Conservation (phyloP, 2,888 invertebrate species). For the Eupsilia transversa region DNA sequence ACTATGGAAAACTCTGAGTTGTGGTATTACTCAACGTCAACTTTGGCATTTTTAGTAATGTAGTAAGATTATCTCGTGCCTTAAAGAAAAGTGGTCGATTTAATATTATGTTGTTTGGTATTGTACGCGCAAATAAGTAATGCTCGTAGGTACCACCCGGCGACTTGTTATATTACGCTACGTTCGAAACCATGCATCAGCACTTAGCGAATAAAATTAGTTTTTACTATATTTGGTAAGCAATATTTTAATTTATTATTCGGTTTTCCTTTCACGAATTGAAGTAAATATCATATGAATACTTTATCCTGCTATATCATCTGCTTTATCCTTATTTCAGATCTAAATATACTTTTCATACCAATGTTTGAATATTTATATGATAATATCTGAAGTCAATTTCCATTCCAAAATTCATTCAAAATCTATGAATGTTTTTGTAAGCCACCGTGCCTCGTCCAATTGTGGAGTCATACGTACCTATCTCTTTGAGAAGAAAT, state of each 20-base stretch:
- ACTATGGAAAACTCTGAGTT: neutral
- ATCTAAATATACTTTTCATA: constrained; percentile 7
- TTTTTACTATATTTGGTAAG: constrained; percentile 42
- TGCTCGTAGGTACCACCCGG: neutral
- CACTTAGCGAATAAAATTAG: constrained; percentile 5
- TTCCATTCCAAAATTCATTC: constrained; percentile 6
- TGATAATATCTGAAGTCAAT: neutral
- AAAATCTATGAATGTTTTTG: neutral
- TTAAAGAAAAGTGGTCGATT: constrained; percentile 16
- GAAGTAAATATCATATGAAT: neutral
- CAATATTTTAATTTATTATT: neutral
- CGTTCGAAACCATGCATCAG: constrained; percentile 28
- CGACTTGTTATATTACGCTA: neutral
- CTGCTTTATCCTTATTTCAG: too few species aligned
- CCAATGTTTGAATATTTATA: constrained; percentile 16
- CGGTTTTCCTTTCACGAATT: neutral
- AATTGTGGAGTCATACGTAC: neutral
- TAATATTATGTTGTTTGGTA: constrained; percentile 36
- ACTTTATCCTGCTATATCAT: constrained; percentile 1
- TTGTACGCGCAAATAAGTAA: constrained; percentile 3
- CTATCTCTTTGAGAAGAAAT: neutral
- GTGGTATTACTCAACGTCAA: constrained; percentile 1
- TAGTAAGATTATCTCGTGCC: constrained; percentile 21
- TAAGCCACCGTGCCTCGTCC: neutral
- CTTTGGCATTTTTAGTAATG: constrained; percentile 14